Evolutionary conservation across 2,797 vertebrate genomes (phyloP), one percentile per base, ranked within the genome.

Genomic region (Melanotaenia boesemani): DNA sequence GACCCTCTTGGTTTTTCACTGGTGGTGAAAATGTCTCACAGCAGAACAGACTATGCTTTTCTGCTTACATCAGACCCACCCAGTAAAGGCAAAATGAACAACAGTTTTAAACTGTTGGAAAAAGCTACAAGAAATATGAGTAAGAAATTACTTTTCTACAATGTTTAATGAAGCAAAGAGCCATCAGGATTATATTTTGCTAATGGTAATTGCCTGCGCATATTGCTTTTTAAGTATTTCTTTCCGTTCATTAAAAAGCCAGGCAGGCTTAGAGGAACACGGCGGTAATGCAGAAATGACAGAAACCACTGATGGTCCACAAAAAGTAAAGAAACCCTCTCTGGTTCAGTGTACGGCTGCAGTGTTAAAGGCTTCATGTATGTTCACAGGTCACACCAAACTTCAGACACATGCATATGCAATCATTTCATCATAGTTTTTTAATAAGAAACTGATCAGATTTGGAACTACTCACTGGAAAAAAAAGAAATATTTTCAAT

Each of bases 141-240:
- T 24, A 50, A 24, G 39, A 55, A 89, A 79, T 73, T 44, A 62
- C 61, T 71, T 76, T 70, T 83, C 84, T 84, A 77, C 9, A 4
- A 80, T 70, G 73, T 86, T 84, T 82, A 91, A 87, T 84, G 76
- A 88, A 85, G 86, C 85, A 70, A 82, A 74, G 85, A 85, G 26
- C 70, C 76, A 84, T 89, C 78, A 87, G 73, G 67, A 84, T 87
- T 84, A 82, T 81, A 81, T 85, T 86, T 83, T 80, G 66, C 79
- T 86, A 83, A 87, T 86, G 85, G 73, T 85, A 82, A 89, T 83
- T 80, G 77, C 74, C 74, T 1, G 39, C 58, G 83, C 74, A 46
- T 74, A 84, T 88, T 82, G 83, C 84, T 82, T 86, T 86, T 79
- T 82, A 89, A 89, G 84, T 89, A 85, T 86, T 91, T 81, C 76